Evolutionary conservation across 1,140 invertebrate genomes (phyloP), one percentile per base, ranked within the genome.

Genomic region (Paraescarpia echinospica): DNA sequence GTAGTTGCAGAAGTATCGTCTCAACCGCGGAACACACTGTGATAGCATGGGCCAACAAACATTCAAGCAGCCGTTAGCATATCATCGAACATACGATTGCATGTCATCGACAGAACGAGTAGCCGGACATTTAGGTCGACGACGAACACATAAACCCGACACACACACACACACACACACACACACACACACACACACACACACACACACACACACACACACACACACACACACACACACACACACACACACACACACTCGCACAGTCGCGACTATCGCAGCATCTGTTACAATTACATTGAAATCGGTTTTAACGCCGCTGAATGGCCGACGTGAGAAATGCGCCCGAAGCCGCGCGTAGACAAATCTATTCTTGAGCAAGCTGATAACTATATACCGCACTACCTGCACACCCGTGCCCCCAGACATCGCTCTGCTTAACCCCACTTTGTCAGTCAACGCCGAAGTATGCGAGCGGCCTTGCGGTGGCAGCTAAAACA

Each of bases 401-500:
- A 77, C 59, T 77, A 77, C 59, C 59, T 18, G 59, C 22, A 27
- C 2, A 77, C 59, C 18, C 59, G 8, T 18, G 59, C 59, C 59
- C 59, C 22, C 59, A 77, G 59, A 77, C 59, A 18, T 77, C 59
- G 59, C 59, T 77, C 8, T 41, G 41, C 27, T 77, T 77, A 77
- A 77, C 59, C 59, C 59, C 59, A 77, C 59, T 77, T 77, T 77
- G 59, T 77, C 59, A 77, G 59, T 77, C 59, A 77, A 77, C 59
- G 14, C 59, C 18, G 59, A 77, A 77, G 22, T 77, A 77, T 77
- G 59, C 59, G 59, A 18, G 59, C 59, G 59, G 59, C 9, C 59
- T 77, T 77, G 59, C 59, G 27, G 59, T 77, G 59, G 59, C 59
- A 77, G 59, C 59, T 77, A 77, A 77, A 77, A 77, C 59, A 77